These are phyloP conservation scores for Mastomys natalensis DNA, from an alignment of 2,113 vertebrate genomes.

Conservation along the genomic window DNA sequence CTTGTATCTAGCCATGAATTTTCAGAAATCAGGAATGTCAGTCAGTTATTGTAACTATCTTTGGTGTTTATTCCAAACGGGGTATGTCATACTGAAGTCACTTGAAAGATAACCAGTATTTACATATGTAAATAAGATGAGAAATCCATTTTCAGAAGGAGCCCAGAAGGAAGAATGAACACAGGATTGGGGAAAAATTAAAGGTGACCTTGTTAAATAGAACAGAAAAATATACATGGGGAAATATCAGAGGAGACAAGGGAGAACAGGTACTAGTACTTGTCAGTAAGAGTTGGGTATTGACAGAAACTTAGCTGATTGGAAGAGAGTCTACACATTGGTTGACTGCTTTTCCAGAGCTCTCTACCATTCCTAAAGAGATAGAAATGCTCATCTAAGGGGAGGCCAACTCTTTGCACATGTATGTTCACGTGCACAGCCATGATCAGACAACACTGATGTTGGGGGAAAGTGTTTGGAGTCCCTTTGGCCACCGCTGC, in stretches of 20 bases:
- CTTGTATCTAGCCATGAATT: background rate
- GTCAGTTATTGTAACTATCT: background rate
- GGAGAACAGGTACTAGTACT: too few relatives aligned
- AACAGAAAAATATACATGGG: background rate
- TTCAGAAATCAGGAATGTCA: background rate
- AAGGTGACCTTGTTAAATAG: background rate
- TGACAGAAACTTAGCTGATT: too few relatives aligned
- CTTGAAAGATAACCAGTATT: background rate
- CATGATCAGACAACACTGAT: fast-evolving
- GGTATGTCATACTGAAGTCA: background rate
- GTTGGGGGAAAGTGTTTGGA: background rate
- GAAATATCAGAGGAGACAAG: background rate
- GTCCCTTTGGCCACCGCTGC: background rate
- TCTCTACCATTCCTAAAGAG: too few relatives aligned
- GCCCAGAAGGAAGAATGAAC: background rate
- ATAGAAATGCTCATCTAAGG: too few relatives aligned
- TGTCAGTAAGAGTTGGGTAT: too few relatives aligned
- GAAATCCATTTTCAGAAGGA: background rate
- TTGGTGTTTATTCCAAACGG: background rate
- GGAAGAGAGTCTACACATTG: too few relatives aligned
- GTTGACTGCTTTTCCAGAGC: too few relatives aligned
- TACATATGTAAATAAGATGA: background rate
- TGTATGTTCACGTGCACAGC: background rate
- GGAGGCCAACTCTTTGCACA: too few relatives aligned
- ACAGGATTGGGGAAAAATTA: background rate